Conservation (phyloP, 2,113 vertebrate genomes). For the Nothocercus julius region DNA sequence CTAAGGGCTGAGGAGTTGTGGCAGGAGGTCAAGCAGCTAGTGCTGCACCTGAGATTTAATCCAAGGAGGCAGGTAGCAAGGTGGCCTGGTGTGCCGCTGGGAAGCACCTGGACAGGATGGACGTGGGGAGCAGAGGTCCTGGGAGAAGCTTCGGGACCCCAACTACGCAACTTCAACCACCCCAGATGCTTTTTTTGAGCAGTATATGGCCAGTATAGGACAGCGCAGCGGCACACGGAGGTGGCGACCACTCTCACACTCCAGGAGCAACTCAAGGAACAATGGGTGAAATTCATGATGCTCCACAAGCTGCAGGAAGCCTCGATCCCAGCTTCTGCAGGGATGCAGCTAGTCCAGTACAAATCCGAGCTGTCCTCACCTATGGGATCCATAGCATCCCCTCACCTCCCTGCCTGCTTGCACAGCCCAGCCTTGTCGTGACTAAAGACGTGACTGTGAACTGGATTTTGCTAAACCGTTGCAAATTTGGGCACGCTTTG, state of each 20-base stretch:
- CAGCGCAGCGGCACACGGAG: neutral
- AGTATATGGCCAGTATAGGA: neutral
- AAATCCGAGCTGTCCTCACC: no score
- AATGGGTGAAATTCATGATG: neutral
- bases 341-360: no score
- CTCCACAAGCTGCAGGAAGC: neutral
- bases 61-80: neutral
- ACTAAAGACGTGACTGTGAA: neutral
- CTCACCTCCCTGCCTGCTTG: no score
- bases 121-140: neutral
- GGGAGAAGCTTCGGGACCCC: neutral
- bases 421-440: neutral
- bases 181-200: neutral
- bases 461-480: neutral
- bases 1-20: neutral
- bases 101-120: neutral
- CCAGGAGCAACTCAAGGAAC: neutral
- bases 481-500: rapidly evolving
- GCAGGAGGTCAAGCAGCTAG: constrained; percentile 28
- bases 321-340: no score
- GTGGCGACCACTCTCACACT: neutral
- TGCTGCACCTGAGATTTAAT: neutral
- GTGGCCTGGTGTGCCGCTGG: neutral
- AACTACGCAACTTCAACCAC: neutral
- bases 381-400: no score